Base-by-base conservation (phyloP, 2,888 invertebrate genomes). In the Cantharis rustica region DNA sequence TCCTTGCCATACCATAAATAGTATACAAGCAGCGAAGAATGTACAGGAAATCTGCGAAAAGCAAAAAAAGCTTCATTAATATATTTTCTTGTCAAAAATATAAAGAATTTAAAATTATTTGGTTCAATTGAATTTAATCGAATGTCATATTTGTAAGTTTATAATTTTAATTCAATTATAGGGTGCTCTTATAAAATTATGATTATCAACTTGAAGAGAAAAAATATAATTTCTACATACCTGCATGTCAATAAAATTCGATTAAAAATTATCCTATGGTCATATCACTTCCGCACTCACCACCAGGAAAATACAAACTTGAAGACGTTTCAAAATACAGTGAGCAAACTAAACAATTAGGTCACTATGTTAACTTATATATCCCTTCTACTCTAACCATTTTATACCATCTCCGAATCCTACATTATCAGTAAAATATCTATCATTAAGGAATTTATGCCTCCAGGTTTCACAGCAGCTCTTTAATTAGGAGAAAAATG, bases 351-450 rank as follows among this genome's bases (percentile, higher is more conserved):
- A 82, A 84, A 86, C 87, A 87, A 87, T 86, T 88, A 87, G 87
- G 87, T 88, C 87, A 88, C 85, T 85, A 82, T 84, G 83, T 84
- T 84, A 84, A 83, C 86, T 87, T 88, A 86, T 87, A 88, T 88
- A 87, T 84, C 83, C 97, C 97, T 88, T 98, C 97, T 71, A 71
- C 78, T 70, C 69, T 74, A 73, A 72, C 71, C 74, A 75, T 77
- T 72, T 75, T 75, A 73, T 73, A 75, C 78, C 76, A 78, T 78
- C 78, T 78, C 78, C 75, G 73, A 69, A 78, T 73, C 74, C 64
- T 72, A 75, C 74, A 77, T 74, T 77, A 77, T 77, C 71, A 77
- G 71, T 74, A 77, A 77, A 77, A 77, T 77, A 77, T 72, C 74
- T 77, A 77, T 77, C 77, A 77, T 77, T 77, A 77, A 77, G 69